Conservation (phyloP, 2,888 invertebrate genomes). For the Folsomia manolachei region DNA sequence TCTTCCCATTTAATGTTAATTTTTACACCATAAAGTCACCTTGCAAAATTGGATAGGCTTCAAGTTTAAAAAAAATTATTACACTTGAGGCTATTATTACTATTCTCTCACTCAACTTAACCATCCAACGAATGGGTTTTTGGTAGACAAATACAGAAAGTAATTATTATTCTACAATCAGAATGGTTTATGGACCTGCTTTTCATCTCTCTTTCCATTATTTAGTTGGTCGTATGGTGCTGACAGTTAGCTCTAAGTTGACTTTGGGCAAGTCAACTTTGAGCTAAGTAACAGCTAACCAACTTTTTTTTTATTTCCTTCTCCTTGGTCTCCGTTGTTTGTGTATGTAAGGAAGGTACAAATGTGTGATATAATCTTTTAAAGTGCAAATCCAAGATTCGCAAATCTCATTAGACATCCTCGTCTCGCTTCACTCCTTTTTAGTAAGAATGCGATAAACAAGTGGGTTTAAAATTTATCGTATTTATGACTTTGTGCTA, state of each 20-base stretch:
- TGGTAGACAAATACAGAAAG: background rate
- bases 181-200: background rate
- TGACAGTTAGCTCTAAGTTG: no score
- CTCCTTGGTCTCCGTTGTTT: background rate
- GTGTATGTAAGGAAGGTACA: background rate
- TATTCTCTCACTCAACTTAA: no score
- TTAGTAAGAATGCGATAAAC: background rate
- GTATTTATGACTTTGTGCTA: constrained; percentile 5
- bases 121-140: background rate
- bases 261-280: no score
- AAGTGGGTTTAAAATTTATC: background rate
- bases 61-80: background rate
- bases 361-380: background rate
- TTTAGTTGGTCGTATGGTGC: no score
- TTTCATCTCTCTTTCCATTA: background rate
- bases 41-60: background rate
- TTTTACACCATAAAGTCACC: background rate
- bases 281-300: background rate
- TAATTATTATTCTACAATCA: background rate
- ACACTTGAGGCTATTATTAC: background rate
- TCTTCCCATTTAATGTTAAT: background rate
- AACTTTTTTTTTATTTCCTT: background rate
- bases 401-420: constrained; percentile 3
- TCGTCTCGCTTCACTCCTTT: constrained; percentile 19
- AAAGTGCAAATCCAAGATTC: background rate